phyloP scores from a whole-genome alignment of 1,140 invertebrate species.

The Agrilus planipennis region DNA sequence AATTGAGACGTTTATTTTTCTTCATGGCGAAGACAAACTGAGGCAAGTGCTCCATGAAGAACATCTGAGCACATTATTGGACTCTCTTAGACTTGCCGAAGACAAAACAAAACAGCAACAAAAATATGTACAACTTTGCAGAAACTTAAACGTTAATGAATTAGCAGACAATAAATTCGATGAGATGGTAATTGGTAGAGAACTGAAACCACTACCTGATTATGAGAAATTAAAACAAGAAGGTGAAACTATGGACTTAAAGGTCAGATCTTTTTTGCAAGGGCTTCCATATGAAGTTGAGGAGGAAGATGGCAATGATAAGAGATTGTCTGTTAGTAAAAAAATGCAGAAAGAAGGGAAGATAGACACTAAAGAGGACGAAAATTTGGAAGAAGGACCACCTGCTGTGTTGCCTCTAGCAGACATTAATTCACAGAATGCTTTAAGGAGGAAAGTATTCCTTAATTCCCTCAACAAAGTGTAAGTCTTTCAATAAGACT shows the following conservation, averaged over 20 bases:
- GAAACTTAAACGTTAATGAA: conserved; percentile 41
- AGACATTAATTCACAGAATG: conserved; percentile 42
- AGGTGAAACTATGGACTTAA: conserved; percentile 40
- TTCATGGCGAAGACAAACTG: conserved; percentile 43
- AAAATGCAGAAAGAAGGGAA: conserved; percentile 15
- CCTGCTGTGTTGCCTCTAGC: conserved; percentile 39
- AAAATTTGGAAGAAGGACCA: conserved; percentile 21
- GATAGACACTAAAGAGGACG: background rate
- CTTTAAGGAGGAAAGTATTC: conserved; percentile 42
- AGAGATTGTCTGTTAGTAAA: too few relatives aligned
- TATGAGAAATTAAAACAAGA: conserved; percentile 44
- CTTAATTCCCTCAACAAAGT: conserved; percentile 41
- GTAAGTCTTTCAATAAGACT: too few relatives aligned
- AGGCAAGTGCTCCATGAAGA: conserved; percentile 42
- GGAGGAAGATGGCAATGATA: conserved; percentile 17
- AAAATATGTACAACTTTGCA: conserved; percentile 42
- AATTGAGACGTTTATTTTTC: conserved; percentile 41
- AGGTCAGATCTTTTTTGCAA: conserved; percentile 43
- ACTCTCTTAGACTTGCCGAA: conserved; percentile 31
- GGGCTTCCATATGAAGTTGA: conserved; percentile 22
- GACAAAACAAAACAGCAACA: conserved; percentile 22
- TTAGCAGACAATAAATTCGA: conserved; percentile 41
- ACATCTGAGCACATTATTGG: conserved; percentile 41
- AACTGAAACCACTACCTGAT: conserved; percentile 42
- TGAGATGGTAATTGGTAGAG: conserved; percentile 22